These are phyloP conservation scores for Penaeus japonicus DNA, from an alignment of 1,140 invertebrate genomes.

Conservation along the genomic window DNA sequence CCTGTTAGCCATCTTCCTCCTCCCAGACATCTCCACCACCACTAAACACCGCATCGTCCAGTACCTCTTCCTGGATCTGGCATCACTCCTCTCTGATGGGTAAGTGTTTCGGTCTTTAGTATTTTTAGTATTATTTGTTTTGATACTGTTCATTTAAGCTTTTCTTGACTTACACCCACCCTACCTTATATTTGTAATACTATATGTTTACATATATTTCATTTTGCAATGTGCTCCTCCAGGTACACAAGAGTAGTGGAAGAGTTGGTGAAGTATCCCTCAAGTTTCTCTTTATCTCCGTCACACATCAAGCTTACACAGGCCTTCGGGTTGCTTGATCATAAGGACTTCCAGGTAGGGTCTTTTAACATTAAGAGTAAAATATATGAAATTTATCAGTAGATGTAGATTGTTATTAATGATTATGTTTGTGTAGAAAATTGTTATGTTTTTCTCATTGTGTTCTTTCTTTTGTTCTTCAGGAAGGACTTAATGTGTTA, in stretches of 20 bases:
- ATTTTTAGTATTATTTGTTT: not conserved
- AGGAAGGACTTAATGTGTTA: slow-evolving; percentile 65
- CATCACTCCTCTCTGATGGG: slow-evolving; percentile 70
- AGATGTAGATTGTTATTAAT: not conserved
- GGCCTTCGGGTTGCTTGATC: slow-evolving; percentile 86
- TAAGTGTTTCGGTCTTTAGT: slow-evolving; percentile 59
- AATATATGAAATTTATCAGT: too few species aligned
- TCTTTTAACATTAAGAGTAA: not conserved
- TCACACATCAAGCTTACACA: slow-evolving; percentile 78
- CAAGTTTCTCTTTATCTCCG: slow-evolving; percentile 75
- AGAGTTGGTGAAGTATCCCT: slow-evolving; percentile 77
- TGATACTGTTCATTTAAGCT: not conserved
- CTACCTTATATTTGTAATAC: not conserved
- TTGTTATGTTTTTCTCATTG: not conserved
- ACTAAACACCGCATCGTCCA: slow-evolving; percentile 80
- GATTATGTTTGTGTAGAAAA: not conserved
- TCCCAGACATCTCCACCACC: slow-evolving; percentile 68
- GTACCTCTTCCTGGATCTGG: slow-evolving; percentile 83
- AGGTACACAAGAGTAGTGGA: slow-evolving; percentile 67
- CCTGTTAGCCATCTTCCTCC: slow-evolving; percentile 76
- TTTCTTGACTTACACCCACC: not conserved
- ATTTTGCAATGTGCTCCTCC: slow-evolving; percentile 20
- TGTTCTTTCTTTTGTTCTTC: slow-evolving; percentile 66
- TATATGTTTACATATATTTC: too few species aligned
- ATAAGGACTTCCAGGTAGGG: slow-evolving; percentile 72